phyloP scores from a whole-genome alignment of 2,888 invertebrate species.

The Heteropelma amictum region DNA sequence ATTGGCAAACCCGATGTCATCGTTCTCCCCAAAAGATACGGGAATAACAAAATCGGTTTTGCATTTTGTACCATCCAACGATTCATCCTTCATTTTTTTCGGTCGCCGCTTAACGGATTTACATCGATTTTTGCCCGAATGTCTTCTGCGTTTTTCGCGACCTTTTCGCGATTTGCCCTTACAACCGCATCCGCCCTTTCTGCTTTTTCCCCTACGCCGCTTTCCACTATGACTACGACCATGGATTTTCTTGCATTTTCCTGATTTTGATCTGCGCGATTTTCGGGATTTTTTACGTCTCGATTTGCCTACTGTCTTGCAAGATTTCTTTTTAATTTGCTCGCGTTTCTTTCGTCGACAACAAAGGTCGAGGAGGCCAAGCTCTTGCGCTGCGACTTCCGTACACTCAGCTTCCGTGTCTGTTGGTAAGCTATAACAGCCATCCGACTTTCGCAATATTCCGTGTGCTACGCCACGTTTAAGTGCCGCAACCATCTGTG shows the following conservation, averaged over 20 bases:
- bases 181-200: constrained; percentile 15
- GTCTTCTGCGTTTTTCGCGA: constrained; percentile 11
- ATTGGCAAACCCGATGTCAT: background rate
- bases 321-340: constrained; percentile 42
- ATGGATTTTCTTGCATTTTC: constrained; percentile 6
- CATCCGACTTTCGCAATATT: constrained; percentile 61
- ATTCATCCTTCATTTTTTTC: constrained; percentile 12
- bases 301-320: background rate
- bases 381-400: constrained; percentile 65
- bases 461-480: constrained; percentile 67
- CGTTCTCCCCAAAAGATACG: constrained; percentile 18
- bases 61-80: background rate
- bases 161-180: constrained; percentile 19
- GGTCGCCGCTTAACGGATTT: constrained; percentile 22
- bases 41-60: constrained; percentile 17
- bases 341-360: constrained; percentile 56
- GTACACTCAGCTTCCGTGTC: constrained; percentile 55
- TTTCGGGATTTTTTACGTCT: constrained; percentile 23
- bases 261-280: background rate
- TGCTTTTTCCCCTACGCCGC: background rate
- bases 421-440: constrained; percentile 62
- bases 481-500: constrained; percentile 63
- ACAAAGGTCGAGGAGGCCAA: constrained; percentile 62
- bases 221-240: constrained; percentile 13
- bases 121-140: constrained; percentile 23